Percentiles rank a stretch among this genome's conserved stretches.
Conservation (phyloP, 2,888 invertebrate species). For the Odontomyia ornata region DNA sequence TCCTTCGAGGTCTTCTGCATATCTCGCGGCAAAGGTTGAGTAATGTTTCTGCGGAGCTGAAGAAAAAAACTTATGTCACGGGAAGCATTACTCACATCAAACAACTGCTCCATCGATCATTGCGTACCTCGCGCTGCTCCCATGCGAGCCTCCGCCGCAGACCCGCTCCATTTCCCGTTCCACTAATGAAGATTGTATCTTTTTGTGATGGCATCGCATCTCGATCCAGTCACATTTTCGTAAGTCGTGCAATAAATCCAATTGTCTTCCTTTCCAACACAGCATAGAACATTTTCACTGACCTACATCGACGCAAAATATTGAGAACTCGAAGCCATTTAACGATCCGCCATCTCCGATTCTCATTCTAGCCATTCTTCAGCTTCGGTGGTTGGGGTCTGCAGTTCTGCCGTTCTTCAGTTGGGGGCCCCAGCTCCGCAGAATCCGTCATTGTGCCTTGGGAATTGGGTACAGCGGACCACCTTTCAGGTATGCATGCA, state of each 20-base stretch:
- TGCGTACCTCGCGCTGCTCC: neutral
- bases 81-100: neutral
- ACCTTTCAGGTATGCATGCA: constrained; percentile 3
- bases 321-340: constrained; percentile 28
- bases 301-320: constrained; percentile 13
- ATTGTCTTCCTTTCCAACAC: constrained; percentile 31
- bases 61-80: neutral
- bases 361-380: constrained; percentile 22
- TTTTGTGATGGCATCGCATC: neutral
- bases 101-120: neutral
- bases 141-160: neutral
- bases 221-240: constrained; percentile 24
- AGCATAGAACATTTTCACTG: constrained; percentile 38
- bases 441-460: constrained; percentile 11
- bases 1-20: no score
- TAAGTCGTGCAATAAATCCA: constrained; percentile 27
- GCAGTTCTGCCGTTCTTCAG: no score
- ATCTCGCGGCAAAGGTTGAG: no score
- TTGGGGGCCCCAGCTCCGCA: neutral
- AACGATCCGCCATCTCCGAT: constrained; percentile 5
- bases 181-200: constrained; percentile 18
- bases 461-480: constrained; percentile 18
- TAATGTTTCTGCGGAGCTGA: no score
- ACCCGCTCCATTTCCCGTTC: neutral
- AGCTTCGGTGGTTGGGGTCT: no score